These are phyloP conservation scores for Spondyliosoma cantharus DNA, from an alignment of 2,797 vertebrate species.

Conservation along the genomic window DNA sequence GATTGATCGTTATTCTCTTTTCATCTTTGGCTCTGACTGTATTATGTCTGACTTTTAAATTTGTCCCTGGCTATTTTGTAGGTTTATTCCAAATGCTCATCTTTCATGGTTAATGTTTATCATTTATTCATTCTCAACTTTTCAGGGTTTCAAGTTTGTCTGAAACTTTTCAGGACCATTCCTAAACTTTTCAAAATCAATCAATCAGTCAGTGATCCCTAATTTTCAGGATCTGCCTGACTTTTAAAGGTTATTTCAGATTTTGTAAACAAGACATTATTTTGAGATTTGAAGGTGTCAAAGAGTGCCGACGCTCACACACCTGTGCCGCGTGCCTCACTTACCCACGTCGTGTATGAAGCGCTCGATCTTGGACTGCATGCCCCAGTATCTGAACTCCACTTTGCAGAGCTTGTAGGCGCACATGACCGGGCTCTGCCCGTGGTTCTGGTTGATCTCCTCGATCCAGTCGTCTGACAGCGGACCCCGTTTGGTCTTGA, in stretches of 20 bases:
- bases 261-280: not conserved
- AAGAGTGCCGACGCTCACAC: not conserved
- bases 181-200: not conserved
- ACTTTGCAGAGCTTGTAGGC: slow-evolving; percentile 99
- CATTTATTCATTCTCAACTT: no score
- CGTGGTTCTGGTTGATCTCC: slow-evolving; percentile 86
- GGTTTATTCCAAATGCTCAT: no score
- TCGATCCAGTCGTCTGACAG: slow-evolving; percentile 95
- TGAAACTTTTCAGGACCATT: not conserved
- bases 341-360: slow-evolving; percentile 93
- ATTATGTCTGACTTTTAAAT: no score
- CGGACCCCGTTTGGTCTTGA: slow-evolving; percentile 93
- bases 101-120: no score
- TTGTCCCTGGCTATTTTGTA: no score
- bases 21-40: no score
- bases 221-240: not conserved
- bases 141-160: no score
- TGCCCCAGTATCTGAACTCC: slow-evolving; percentile 99
- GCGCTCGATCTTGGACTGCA: slow-evolving; percentile 99
- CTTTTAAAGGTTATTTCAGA: not conserved
- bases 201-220: not conserved
- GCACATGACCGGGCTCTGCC: slow-evolving; percentile 91
- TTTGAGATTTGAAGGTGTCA: not conserved
- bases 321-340: slow-evolving; percentile 22
- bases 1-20: no score